These are phyloP conservation scores for Plectropomus leopardus DNA, from an alignment of 2,113 vertebrate genomes.

Conservation along the genomic window DNA sequence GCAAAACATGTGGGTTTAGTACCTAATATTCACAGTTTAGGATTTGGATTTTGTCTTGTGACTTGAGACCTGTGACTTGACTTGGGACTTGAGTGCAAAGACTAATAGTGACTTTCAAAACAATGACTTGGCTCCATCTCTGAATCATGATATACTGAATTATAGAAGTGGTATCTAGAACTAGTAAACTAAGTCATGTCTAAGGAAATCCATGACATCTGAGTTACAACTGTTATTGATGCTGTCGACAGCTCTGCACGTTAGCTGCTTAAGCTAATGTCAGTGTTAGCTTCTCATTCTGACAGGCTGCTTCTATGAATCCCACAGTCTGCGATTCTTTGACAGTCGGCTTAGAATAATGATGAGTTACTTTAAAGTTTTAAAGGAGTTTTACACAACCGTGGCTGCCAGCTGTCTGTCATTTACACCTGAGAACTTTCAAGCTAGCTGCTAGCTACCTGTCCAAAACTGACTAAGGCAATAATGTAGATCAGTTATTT, in stretches of 20 bases:
- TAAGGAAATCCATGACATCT: no score
- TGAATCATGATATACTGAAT: no score
- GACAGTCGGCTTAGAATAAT: background rate
- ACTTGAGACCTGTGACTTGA: no score
- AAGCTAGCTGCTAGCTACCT: background rate
- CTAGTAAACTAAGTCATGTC: no score
- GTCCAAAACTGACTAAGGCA: background rate
- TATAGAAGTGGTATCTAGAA: no score
- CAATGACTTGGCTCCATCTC: no score
- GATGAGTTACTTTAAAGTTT: background rate
- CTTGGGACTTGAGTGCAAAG: no score
- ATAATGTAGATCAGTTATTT: background rate
- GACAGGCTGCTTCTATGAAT: background rate
- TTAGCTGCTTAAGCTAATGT: background rate
- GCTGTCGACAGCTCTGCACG: background rate
- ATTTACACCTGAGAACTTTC: background rate
- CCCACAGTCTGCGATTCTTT: background rate
- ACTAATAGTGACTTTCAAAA: no score
- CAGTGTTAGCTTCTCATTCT: background rate
- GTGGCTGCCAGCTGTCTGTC: background rate
- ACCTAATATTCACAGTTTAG: no score
- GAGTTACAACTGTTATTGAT: background rate
- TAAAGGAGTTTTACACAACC: background rate
- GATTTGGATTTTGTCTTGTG: no score
- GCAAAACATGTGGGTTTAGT: no score